Evolutionary conservation across 2,797 vertebrate genomes (phyloP), one percentile per base, ranked within the genome.

Genomic region (Acanthurus lineatus): DNA sequence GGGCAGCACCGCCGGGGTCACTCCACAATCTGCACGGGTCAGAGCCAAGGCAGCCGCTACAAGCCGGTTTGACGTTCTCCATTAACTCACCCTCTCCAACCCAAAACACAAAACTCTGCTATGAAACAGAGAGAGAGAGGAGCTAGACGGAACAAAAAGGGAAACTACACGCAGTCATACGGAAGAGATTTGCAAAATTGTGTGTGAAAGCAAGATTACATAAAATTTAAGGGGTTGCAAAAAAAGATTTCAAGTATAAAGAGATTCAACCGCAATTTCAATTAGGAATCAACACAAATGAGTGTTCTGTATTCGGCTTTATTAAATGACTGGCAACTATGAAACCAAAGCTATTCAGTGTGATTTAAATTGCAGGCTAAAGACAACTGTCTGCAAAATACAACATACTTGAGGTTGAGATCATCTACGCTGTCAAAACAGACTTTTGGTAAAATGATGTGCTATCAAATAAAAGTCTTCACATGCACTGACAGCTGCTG

Each of bases 1-100:
- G 75, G 89, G 91, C 88, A 79, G 83, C 88, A 54, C 35, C 83
- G 10, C 68, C 0, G 69, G 85, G 93, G 94, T 95, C 94, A 93
- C 69, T 82, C 84, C 83, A 89, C 93, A 95, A 94, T 95, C 94
- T 93, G 86, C 88, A 88, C 60, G 76, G 94, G 94, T 95, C 94
- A 94, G 22, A 79, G 81, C 87, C 82, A 54, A 91, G 90, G 85
- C 92, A 74, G 84, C 25, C 58, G 66, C 86, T 81, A 91, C 91
- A 88, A 86, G 86, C 86, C 25, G 77, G 77, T 89, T 91, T 91
- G 89, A 93, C 86, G 86, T 86, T 92, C 89, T 90, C 93, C 89
- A 93, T 95, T 92, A 93, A 93, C 90, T 92, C 82, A 53, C 81
- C 83, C 57, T 73, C 81, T 69, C 71, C 76, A 82, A 91, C 80